Evolutionary conservation across 2,113 vertebrate genomes (phyloP).

Genomic region (Brachirus orientalis): DNA sequence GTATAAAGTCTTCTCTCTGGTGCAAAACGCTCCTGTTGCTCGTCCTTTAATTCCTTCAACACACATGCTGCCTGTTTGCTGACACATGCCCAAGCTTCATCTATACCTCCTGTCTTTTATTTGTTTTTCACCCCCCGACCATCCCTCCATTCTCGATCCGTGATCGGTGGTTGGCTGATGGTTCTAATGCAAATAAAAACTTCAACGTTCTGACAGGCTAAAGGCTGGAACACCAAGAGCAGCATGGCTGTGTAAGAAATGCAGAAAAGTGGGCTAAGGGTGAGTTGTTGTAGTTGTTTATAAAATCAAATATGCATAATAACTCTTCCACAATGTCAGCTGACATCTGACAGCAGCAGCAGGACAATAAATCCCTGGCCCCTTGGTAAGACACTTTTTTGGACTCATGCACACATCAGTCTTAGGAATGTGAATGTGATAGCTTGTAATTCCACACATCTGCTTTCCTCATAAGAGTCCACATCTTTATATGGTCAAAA

Average conservation of each 20-base stretch:
- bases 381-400: slow-evolving; percentile 56
- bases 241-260: not conserved
- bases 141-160: slow-evolving; percentile 20
- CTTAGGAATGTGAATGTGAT: slow-evolving; percentile 64
- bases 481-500: slow-evolving; percentile 71
- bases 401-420: slow-evolving; percentile 32
- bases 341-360: slow-evolving; percentile 32
- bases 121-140: slow-evolving; percentile 36
- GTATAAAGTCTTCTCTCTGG: slow-evolving; percentile 36
- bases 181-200: slow-evolving; percentile 42
- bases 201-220: slow-evolving; percentile 31
- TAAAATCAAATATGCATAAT: not conserved
- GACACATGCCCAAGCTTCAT: slow-evolving; percentile 48
- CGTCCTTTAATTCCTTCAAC: slow-evolving; percentile 51
- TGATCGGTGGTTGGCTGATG: slow-evolving; percentile 11
- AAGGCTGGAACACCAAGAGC: slow-evolving; percentile 17
- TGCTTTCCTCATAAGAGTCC: slow-evolving; percentile 57
- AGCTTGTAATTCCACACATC: slow-evolving; percentile 68
- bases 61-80: slow-evolving; percentile 40
- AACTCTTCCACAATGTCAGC: slow-evolving; percentile 26
- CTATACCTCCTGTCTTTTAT: slow-evolving; percentile 55
- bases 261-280: slow-evolving; percentile 4
- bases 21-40: slow-evolving; percentile 43
- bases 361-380: slow-evolving; percentile 45
- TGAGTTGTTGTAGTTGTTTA: not conserved